phyloP scores from a whole-genome alignment of 1,140 invertebrate species.

The Episyrphus balteatus region DNA sequence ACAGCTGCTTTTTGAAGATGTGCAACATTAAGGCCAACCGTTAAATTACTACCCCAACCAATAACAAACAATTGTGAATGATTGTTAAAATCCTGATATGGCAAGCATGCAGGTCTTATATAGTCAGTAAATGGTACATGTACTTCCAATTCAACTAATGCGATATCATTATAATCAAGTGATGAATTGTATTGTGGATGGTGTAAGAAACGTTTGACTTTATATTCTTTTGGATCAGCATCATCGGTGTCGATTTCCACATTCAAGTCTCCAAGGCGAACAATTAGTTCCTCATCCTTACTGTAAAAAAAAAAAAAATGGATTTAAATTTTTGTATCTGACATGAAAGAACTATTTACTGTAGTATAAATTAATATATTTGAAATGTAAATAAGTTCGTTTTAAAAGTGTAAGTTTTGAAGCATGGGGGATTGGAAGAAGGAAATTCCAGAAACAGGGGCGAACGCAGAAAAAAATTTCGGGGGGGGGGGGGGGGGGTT shows the following conservation, averaged over 20 bases:
- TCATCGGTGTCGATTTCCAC: constrained; percentile 36
- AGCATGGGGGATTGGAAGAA: too few relatives aligned
- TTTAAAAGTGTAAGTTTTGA: too few relatives aligned
- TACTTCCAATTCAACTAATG: constrained; percentile 39
- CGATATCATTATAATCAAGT: constrained; percentile 45
- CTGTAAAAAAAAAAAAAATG: constrained; percentile 10
- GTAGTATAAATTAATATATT: too few relatives aligned
- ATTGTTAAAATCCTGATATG: constrained; percentile 14
- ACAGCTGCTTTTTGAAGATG: constrained; percentile 42
- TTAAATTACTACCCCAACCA: constrained; percentile 42
- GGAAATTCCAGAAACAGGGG: too few relatives aligned
- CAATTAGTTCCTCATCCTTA: constrained; percentile 26
- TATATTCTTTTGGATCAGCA: constrained; percentile 34
- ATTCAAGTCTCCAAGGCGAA: constrained; percentile 43
- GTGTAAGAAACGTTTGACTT: constrained; percentile 35
- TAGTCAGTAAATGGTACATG: constrained; percentile 38
- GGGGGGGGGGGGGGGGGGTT: too few relatives aligned
- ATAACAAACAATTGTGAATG: constrained; percentile 32
- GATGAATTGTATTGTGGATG: constrained; percentile 41
- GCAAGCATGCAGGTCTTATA: constrained; percentile 44
- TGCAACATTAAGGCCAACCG: constrained; percentile 32
- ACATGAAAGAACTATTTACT: too few relatives aligned
- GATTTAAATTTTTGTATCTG: too few relatives aligned
- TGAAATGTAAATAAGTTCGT: too few relatives aligned
- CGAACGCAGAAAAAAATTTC: too few relatives aligned